Evolutionary conservation across 2,797 vertebrate species (phyloP), one percentile per base, ranked within the genome.

Genomic region (Leucoraja ocellata): DNA sequence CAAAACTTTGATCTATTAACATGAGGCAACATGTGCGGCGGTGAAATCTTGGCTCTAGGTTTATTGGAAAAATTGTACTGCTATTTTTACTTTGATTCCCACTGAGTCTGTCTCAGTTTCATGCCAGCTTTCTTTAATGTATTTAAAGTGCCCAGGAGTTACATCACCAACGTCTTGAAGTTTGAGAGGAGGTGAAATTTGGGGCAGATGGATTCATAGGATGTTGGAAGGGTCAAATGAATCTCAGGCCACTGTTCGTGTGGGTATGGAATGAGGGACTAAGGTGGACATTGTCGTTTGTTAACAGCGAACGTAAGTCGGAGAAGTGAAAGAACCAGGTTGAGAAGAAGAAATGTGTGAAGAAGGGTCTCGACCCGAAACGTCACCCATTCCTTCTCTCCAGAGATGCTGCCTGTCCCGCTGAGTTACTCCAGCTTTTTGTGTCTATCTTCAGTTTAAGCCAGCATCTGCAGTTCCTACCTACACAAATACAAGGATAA

Each of bases 1-100:
- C 93, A 79, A 28, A 76, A 84, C 76, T 28, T 61, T 93, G 80
- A 93, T 93, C 61, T 63, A 88, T 65, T 68, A 68, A 68, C 84
- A 88, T 68, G 6, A 21, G 63, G 32, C 71, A 91, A 91, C 90
- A 91, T 74, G 18, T 76, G 90, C 28, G 28, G 28, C 6, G 90
- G 73, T 92, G 18, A 46, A 73, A 54, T 13, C 54, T 73, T 76
- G 90, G 90, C 90, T 46, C 1, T 92, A 14, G 76, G 46, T 76
- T 58, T 46, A 76, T 92, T 76, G 39, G 39, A 76, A 92, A 91
- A 92, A 92, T 13, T 25, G 25, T 76, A 74, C 46, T 76, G 73
- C 10, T 54, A 25, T 54, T 74, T 92, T 92, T 76, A 46, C 39
- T 46, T 91, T 46, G 90, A 73, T 54, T 92, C 68, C 90, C 71